Percentiles rank a stretch among this genome's conserved stretches.
Evolutionary conservation across 2,888 invertebrate genomes (phyloP).

Genomic region (Rotaria sp.): DNA sequence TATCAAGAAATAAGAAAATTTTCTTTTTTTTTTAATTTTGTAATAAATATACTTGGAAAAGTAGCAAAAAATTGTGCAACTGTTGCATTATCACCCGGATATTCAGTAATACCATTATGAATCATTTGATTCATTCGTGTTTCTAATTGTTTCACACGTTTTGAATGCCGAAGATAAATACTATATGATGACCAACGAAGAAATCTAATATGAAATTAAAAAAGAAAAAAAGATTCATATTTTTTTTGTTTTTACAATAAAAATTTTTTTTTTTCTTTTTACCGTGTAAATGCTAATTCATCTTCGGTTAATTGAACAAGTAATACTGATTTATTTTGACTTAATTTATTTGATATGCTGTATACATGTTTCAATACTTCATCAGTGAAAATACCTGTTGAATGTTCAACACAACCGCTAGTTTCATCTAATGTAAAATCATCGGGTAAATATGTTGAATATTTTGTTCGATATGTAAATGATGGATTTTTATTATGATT

Average conservation of each 20-base stretch:
- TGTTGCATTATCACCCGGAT: neutral
- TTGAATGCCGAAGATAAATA: neutral
- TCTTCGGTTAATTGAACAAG: neutral
- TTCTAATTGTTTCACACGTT: constrained; percentile 11
- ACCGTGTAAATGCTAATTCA: neutral
- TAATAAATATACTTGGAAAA: neutral
- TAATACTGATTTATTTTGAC: neutral
- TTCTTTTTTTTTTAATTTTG: neutral
- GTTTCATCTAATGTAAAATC: constrained; percentile 19
- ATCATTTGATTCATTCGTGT: neutral
- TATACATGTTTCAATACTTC: neutral
- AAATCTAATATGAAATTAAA: neutral
- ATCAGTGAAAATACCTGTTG: neutral
- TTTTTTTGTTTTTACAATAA: neutral
- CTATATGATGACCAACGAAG: neutral
- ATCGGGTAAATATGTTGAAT: neutral
- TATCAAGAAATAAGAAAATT: neutral
- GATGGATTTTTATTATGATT: neutral
- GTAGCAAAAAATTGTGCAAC: neutral
- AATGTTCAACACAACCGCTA: neutral
- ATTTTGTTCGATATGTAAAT: neutral
- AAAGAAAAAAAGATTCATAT: neutral
- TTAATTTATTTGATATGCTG: neutral
- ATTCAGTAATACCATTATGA: neutral
- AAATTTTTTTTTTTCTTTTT: neutral